Percentiles rank a stretch among this genome's conserved stretches.
These are phyloP conservation scores for Myotis brandtii DNA, from an alignment of 2,113 vertebrate species.

Conservation along the genomic window DNA sequence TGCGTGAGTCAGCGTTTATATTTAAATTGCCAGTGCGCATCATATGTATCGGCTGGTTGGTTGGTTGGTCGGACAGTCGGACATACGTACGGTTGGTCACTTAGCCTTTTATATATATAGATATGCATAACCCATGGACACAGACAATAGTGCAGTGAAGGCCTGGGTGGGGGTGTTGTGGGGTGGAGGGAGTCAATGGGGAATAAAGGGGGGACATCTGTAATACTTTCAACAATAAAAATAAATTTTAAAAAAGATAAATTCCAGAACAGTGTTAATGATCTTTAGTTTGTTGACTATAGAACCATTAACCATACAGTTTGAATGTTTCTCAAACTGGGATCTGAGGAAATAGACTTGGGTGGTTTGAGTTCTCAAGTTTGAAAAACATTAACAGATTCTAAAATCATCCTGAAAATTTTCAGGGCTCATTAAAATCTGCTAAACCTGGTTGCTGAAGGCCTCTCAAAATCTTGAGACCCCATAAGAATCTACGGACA, in stretches of 20 bases:
- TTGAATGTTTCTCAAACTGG: slow-evolving; percentile 6
- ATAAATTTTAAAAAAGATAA: neutral
- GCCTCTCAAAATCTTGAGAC: neutral
- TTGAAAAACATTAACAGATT: slow-evolving; percentile 5
- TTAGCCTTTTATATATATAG: too few species aligned
- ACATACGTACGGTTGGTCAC: too few species aligned
- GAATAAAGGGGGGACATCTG: too few species aligned
- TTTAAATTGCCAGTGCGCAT: too few species aligned
- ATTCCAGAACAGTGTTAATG: neutral
- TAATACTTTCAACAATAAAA: too few species aligned
- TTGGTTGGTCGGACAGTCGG: too few species aligned
- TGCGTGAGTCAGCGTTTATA: too few species aligned
- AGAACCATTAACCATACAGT: neutral
- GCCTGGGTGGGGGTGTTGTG: too few species aligned
- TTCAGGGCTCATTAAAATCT: neutral
- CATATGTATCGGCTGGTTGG: too few species aligned
- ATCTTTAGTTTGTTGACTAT: neutral
- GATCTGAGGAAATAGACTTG: neutral
- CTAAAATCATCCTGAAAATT: neutral
- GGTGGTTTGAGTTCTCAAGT: neutral
- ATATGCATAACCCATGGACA: too few species aligned
- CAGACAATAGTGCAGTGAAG: too few species aligned
- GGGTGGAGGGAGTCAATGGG: too few species aligned
- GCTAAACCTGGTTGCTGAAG: neutral
- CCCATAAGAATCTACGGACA: neutral